Evolutionary conservation across 2,888 invertebrate genomes (phyloP), one percentile per base, ranked within the genome.

Genomic region (Epinotia demarniana): DNA sequence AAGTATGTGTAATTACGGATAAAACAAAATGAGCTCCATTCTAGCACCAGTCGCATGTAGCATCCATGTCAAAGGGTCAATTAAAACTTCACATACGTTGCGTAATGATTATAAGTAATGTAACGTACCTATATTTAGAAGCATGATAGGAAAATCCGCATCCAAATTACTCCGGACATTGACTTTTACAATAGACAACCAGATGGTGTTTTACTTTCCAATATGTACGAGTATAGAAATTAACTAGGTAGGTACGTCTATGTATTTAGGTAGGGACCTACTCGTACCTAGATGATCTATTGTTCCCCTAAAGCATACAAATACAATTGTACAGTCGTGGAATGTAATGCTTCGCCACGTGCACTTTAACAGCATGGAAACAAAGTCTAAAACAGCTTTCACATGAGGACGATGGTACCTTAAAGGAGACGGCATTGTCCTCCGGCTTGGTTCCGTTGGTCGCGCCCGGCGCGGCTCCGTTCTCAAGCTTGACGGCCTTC

Each of bases 401-500:
- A 13, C n/a, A 27, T 33, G n/a, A 9, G 33, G 9, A 33, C 16
- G n/a, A 18, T 33, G 12, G 58, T 58, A 85, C 86, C 86, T 89
- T 89, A 77, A 89, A 85, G 13, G 93, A 81, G 72, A 93, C 87
- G 63, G 86, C 87, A 79, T 86, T 89, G 84, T 92, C 90, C 57
- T 89, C 90, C 78, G 80, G 82, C 85, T 92, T 93, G 82, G 84
- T 89, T 88, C 92, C 92, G 82, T 92, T 91, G 89, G 90, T 79
- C 71, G 86, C 81, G 73, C 90, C 89, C 64, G 92, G 85, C 57
- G 91, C 91, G 68, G 85, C 83, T 57, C 94, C 95, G 80, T 95
- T 95, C 82, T 95, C 95, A 78, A 95, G 83, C 88, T 95, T 95
- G 82, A 95, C 86, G 83, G 94, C 95, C 87, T 94, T 94, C 80